These are phyloP conservation scores for Cistogaster globosa DNA, from an alignment of 2,888 invertebrate species.

Conservation along the genomic window DNA sequence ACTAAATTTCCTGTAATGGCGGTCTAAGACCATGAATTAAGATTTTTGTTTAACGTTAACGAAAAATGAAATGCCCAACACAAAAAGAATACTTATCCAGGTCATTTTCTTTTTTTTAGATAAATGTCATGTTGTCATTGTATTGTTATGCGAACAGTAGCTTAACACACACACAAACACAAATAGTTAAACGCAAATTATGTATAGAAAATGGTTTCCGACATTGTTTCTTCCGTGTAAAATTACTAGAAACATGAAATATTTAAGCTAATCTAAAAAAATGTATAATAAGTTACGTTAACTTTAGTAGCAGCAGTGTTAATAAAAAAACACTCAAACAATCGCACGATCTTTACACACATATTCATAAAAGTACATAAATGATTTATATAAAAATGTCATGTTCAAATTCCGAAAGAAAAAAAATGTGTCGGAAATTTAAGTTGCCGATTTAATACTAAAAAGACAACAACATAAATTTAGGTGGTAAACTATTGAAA, in stretches of 20 bases:
- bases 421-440: too few relatives aligned
- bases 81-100: conserved; percentile 5
- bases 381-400: too few relatives aligned
- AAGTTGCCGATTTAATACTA: too few relatives aligned
- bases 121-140: conserved; percentile 59
- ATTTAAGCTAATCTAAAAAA: conserved; percentile 53
- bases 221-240: conserved; percentile 36
- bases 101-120: conserved; percentile 44
- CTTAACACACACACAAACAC: conserved; percentile 8
- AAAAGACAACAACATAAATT: conserved; percentile 34
- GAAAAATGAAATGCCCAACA: conserved; percentile 1
- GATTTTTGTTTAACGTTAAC: conserved; percentile 69
- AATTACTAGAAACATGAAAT: conserved; percentile 64
- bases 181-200: conserved; percentile 13
- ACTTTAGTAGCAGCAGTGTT: conserved; percentile 49
- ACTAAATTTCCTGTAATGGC: conserved; percentile 67
- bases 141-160: conserved; percentile 22
- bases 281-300: conserved; percentile 68
- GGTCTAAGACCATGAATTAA: conserved; percentile 70
- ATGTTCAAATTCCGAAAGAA: too few relatives aligned
- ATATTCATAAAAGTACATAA: too few relatives aligned
- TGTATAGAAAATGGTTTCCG: conserved; percentile 10
- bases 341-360: too few relatives aligned
- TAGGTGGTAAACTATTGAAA: conserved; percentile 51
- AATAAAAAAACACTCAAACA: conserved; percentile 13